phyloP scores from a whole-genome alignment of 92 coral and sea anemone genomes.

The Epizoanthus rinbou region DNA sequence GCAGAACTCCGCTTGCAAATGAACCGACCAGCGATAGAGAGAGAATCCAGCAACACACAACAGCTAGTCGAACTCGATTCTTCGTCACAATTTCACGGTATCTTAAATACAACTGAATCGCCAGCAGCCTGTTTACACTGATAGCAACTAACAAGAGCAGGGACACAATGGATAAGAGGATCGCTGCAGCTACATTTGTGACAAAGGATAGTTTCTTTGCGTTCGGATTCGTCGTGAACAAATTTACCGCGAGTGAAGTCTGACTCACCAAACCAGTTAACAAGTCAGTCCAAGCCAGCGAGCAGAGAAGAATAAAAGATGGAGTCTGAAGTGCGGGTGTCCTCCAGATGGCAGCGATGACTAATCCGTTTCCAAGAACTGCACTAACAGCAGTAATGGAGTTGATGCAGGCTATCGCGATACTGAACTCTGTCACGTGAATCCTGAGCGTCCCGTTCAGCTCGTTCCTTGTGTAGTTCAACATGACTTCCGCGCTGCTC shows the following conservation, averaged over 20 bases:
- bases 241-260: not conserved
- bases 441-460: not conserved
- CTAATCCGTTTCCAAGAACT: not conserved
- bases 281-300: constrained; percentile 4
- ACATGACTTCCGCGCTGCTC: not conserved
- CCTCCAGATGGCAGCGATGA: not conserved
- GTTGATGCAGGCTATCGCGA: not conserved
- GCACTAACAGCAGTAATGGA: not conserved
- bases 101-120: not conserved
- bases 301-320: not conserved
- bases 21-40: not conserved
- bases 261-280: not conserved
- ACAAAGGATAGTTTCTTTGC: not conserved
- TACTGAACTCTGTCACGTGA: not conserved
- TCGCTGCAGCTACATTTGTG: not conserved
- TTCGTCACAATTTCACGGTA: not conserved
- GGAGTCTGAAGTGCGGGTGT: not conserved
- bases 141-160: not conserved
- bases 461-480: not conserved
- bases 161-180: not conserved
- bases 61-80: not conserved
- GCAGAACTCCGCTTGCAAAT: not conserved
- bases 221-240: not conserved
- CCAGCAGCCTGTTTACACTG: not conserved
- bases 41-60: not conserved